phyloP scores from a whole-genome alignment of 2,797 vertebrate species.

The Nasua narica region DNA sequence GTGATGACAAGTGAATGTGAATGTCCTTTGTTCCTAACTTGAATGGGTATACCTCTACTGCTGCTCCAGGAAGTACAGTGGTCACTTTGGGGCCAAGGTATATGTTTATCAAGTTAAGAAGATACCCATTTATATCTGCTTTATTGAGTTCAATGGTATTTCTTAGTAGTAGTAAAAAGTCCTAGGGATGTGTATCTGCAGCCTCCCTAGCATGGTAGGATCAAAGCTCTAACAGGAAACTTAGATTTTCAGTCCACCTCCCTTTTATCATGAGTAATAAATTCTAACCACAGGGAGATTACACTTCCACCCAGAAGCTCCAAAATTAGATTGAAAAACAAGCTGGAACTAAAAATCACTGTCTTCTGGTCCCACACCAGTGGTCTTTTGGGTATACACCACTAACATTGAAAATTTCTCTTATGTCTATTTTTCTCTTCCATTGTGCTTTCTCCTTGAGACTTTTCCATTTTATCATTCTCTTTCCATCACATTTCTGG shows the following conservation, averaged over 20 bases:
- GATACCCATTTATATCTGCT: not conserved
- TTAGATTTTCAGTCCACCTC: not conserved
- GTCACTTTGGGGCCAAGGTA: not conserved
- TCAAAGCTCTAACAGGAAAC: conserved; percentile 24
- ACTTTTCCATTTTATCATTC: not conserved
- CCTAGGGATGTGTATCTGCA: not conserved
- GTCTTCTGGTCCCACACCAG: not conserved
- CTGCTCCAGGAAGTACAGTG: not conserved
- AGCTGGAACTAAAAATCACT: not conserved
- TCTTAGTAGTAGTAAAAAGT: conserved; percentile 20
- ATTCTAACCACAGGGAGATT: not conserved
- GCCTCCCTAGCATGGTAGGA: not conserved
- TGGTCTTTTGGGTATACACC: not conserved
- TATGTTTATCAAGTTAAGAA: conserved; percentile 33
- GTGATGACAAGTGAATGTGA: not conserved
- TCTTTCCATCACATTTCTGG: not conserved
- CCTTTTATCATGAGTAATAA: not conserved
- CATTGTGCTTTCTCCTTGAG: not conserved
- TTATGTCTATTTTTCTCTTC: not conserved
- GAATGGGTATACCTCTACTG: not conserved
- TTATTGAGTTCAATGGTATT: not conserved
- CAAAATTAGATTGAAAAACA: conserved; percentile 8
- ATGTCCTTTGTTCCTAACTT: not conserved
- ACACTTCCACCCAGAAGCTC: not conserved
- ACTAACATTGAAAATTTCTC: not conserved